These are phyloP conservation scores for Sinohyriopsis cumingii DNA, from an alignment of 2,888 invertebrate genomes.

Conservation along the genomic window DNA sequence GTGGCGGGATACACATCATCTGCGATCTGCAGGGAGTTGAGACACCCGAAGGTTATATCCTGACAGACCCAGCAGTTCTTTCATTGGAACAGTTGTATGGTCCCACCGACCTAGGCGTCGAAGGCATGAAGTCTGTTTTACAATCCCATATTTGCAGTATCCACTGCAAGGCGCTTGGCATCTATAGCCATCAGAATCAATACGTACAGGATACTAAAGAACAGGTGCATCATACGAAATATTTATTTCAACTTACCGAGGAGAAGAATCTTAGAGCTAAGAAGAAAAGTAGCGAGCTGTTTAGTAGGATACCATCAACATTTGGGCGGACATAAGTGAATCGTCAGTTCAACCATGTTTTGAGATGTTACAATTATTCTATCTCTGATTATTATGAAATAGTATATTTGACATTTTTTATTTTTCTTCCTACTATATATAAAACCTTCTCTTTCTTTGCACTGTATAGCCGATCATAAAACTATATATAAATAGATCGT, in stretches of 20 bases:
- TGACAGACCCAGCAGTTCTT: slow-evolving; percentile 40
- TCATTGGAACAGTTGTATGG: slow-evolving; percentile 33
- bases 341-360: too few relatives aligned
- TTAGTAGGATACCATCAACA: too few relatives aligned
- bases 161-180: slow-evolving; percentile 27
- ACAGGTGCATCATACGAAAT: slow-evolving; percentile 22
- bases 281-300: too few relatives aligned
- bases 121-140: slow-evolving; percentile 37
- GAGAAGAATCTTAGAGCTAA: slow-evolving; percentile 26
- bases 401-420: too few relatives aligned
- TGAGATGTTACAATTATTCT: too few relatives aligned
- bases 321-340: too few relatives aligned
- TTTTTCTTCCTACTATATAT: too few relatives aligned
- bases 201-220: slow-evolving; percentile 8
- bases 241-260: slow-evolving; percentile 29
- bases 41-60: slow-evolving; percentile 24
- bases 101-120: slow-evolving; percentile 36
- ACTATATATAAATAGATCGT: too few relatives aligned
- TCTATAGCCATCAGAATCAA: slow-evolving; percentile 25
- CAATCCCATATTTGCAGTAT: slow-evolving; percentile 34
- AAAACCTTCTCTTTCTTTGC: too few relatives aligned
- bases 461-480: too few relatives aligned
- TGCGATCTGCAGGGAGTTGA: slow-evolving; percentile 38
- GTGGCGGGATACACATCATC: slow-evolving; percentile 30
- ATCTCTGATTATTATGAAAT: too few relatives aligned